Evolutionary conservation across 2,888 invertebrate species (phyloP).

Genomic region (Charanyca ferruginea): DNA sequence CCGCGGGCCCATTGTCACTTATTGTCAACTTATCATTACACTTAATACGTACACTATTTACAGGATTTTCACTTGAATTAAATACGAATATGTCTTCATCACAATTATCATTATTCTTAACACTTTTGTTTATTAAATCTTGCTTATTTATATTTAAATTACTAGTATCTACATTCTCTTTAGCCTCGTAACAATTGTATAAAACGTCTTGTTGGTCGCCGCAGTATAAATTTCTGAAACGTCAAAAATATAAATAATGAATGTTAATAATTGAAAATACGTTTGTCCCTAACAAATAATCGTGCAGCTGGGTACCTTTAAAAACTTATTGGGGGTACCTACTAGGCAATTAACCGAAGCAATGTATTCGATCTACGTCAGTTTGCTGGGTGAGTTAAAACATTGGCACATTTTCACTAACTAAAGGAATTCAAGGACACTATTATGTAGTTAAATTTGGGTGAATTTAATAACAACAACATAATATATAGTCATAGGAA

Average conservation of each 20-base stretch:
- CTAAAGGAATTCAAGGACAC: too few species aligned
- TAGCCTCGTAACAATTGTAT: slow-evolving; percentile 71
- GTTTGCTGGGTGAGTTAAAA: too few species aligned
- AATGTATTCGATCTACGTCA: background rate
- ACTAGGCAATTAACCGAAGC: background rate
- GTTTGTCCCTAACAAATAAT: background rate
- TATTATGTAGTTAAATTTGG: too few species aligned
- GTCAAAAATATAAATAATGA: slow-evolving; percentile 11
- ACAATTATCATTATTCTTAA: slow-evolving; percentile 67
- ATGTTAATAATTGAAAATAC: too few species aligned
- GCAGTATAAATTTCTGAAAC: slow-evolving; percentile 84
- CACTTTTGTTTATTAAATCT: slow-evolving; percentile 67
- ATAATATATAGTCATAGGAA: too few species aligned
- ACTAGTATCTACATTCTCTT: slow-evolving; percentile 78
- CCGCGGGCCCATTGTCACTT: slow-evolving; percentile 58
- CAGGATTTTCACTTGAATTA: slow-evolving; percentile 68
- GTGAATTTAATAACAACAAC: too few species aligned
- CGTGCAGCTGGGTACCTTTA: background rate
- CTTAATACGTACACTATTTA: slow-evolving; percentile 72
- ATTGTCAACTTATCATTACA: slow-evolving; percentile 69
- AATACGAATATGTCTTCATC: slow-evolving; percentile 71
- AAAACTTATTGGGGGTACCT: background rate
- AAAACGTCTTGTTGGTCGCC: slow-evolving; percentile 74
- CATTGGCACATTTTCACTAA: too few species aligned
- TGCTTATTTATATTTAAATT: slow-evolving; percentile 72